Evolutionary conservation across 92 coral and sea anemone genomes (phyloP).

Genomic region (Siderastrea siderea): DNA sequence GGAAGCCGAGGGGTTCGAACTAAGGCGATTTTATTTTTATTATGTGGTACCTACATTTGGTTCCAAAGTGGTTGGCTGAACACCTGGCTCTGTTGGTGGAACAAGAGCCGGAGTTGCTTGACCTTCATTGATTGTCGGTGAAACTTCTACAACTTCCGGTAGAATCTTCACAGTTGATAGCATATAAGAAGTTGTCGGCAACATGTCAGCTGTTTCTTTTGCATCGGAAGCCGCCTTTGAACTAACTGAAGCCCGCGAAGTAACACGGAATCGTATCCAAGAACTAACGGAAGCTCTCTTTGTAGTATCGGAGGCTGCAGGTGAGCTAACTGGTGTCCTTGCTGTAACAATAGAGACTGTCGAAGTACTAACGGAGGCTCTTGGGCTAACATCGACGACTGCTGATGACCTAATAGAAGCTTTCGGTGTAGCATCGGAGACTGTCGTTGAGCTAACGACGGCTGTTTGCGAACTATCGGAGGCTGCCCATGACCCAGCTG

Average conservation of each 20-base stretch:
- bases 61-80: not conserved
- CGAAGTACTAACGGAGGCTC: not conserved
- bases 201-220: not conserved
- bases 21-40: no score
- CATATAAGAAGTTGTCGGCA: not conserved
- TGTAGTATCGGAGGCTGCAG: not conserved
- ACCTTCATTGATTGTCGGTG: not conserved
- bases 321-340: not conserved
- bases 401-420: not conserved
- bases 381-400: not conserved
- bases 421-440: not conserved
- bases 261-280: no score
- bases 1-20: no score
- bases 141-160: conserved; percentile 6
- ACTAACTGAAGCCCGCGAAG: not conserved
- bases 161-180: not conserved
- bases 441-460: not conserved
- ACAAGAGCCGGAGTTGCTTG: not conserved
- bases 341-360: not conserved
- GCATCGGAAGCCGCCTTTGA: not conserved
- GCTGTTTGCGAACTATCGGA: no score
- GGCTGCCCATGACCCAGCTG: no score
- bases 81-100: not conserved
- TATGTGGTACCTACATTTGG: not conserved
- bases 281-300: not conserved